Evolutionary conservation across 2,888 invertebrate genomes (phyloP).

Genomic region (Isoperla grammatica): DNA sequence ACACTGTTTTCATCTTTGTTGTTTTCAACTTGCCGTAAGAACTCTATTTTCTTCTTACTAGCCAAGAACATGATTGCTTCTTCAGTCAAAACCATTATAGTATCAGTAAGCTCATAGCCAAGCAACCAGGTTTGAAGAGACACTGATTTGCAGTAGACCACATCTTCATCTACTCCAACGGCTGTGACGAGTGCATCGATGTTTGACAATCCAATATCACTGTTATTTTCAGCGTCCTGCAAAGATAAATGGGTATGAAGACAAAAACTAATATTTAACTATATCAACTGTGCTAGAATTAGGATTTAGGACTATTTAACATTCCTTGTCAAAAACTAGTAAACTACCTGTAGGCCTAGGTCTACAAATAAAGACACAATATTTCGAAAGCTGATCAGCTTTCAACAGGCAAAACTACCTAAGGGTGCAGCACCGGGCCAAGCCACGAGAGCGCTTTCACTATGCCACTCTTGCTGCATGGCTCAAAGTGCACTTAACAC

Average conservation of each 20-base stretch:
- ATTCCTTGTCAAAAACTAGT: no score
- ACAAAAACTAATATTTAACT: no score
- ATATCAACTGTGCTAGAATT: no score
- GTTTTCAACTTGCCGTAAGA: constrained; percentile 82
- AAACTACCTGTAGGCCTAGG: no score
- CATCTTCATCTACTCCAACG: constrained; percentile 91
- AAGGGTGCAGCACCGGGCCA: no score
- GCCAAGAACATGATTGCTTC: constrained; percentile 84
- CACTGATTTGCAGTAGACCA: constrained; percentile 94
- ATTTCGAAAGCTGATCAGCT: no score
- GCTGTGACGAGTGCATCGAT: constrained; percentile 88
- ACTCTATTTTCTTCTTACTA: constrained; percentile 97
- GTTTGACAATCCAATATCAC: constrained; percentile 72
- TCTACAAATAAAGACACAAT: no score
- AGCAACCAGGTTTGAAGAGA: constrained; percentile 94
- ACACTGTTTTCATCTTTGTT: constrained; percentile 76
- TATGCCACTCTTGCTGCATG: no score
- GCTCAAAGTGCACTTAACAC: no score
- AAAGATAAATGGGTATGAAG: constrained; percentile 23
- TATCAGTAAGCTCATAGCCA: constrained; percentile 95
- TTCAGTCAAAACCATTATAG: constrained; percentile 85
- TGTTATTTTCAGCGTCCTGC: constrained; percentile 52
- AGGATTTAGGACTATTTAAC: no score
- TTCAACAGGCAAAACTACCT: no score
- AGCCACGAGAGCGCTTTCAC: no score